Evolutionary conservation across 2,888 invertebrate genomes (phyloP).

Genomic region (Polyploca ridens): DNA sequence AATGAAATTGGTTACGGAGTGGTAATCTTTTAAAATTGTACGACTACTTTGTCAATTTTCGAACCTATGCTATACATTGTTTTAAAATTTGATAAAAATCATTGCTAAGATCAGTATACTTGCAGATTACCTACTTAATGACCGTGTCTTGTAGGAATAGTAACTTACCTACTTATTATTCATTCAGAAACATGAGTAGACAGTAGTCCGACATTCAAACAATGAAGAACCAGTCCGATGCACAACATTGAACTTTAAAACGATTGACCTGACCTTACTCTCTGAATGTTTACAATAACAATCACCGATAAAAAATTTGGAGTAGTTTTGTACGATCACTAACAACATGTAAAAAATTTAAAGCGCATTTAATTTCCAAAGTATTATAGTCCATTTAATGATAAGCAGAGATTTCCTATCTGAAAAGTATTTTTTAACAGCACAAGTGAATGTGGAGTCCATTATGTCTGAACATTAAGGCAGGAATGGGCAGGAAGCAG

Average conservation of each 20-base stretch:
- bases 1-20: no score
- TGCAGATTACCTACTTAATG: background rate
- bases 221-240: slow-evolving; percentile 5
- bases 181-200: background rate
- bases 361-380: background rate
- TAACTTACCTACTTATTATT: background rate
- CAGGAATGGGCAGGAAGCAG: slow-evolving; percentile 11
- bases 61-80: no score
- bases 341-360: background rate
- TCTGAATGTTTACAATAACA: slow-evolving; percentile 3
- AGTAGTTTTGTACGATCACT: background rate
- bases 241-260: slow-evolving; percentile 13
- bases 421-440: background rate
- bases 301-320: background rate
- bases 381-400: background rate
- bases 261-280: slow-evolving; percentile 12
- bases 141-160: background rate
- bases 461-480: slow-evolving; percentile 6
- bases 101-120: background rate
- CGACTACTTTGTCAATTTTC: no score
- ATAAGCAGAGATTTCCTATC: background rate
- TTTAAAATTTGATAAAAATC: no score
- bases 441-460: slow-evolving; percentile 5
- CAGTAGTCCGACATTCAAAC: background rate
- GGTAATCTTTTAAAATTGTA: no score